phyloP scores from a whole-genome alignment of 2,797 vertebrate genomes.

The Pampus argenteus region DNA sequence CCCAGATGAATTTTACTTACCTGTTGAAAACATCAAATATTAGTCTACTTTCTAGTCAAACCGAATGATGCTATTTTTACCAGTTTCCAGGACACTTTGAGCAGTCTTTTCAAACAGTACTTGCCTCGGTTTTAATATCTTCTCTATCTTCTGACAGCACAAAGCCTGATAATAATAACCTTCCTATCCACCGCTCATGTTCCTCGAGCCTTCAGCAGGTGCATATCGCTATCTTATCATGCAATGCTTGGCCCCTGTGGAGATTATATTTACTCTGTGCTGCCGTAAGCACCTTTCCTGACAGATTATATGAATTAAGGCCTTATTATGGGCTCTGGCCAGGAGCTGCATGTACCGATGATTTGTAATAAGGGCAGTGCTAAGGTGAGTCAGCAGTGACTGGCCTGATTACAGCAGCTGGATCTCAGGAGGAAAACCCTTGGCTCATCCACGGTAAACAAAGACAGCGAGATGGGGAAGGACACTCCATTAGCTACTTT shows the following conservation, averaged over 20 bases:
- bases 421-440: conserved; percentile 69
- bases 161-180: conserved; percentile 11
- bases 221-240: conserved; percentile 54
- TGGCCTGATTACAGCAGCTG: conserved; percentile 76
- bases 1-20: neutral
- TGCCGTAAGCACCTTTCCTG: conserved; percentile 80
- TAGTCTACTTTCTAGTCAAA: neutral
- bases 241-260: conserved; percentile 47
- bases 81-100: neutral
- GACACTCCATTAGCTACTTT: conserved; percentile 37
- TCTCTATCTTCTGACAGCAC: neutral
- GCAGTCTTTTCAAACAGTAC: neutral
- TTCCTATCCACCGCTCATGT: conserved; percentile 21
- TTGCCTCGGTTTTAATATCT: conserved; percentile 2
- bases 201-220: conserved; percentile 52
- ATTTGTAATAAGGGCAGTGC: conserved; percentile 81
- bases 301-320: conserved; percentile 84
- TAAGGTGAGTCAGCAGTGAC: conserved; percentile 78
- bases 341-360: conserved; percentile 76
- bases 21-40: neutral
- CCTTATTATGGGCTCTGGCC: conserved; percentile 78
- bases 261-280: conserved; percentile 80
- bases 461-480: conserved; percentile 40
- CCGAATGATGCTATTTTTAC: no score
- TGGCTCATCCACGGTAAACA: conserved; percentile 59